Conservation (phyloP, 2,113 vertebrate genomes). For the Microtus montanus region DNA sequence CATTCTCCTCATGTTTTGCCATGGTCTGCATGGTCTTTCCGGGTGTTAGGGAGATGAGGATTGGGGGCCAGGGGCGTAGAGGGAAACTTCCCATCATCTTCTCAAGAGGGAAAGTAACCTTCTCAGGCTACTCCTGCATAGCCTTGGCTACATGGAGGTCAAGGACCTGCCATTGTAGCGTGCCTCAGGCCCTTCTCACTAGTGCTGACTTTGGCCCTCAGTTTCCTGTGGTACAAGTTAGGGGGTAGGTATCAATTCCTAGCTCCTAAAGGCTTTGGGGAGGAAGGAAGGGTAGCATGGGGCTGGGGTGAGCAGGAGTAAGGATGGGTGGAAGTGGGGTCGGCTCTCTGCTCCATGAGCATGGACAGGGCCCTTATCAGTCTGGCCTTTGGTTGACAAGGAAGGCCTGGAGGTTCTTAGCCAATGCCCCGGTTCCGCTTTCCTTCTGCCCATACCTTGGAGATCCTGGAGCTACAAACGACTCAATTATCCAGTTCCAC, state of each 20-base stretch:
- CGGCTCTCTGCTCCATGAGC: not conserved
- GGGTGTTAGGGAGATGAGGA: not conserved
- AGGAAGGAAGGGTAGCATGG: not conserved
- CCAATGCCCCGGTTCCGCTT: not conserved
- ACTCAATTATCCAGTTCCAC: not conserved
- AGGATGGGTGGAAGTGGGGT: not conserved
- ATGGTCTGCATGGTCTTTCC: not conserved
- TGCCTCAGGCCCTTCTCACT: not conserved
- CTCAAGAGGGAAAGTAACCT: not conserved
- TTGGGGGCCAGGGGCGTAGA: not conserved
- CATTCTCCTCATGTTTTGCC: not conserved
- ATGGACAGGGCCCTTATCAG: not conserved
- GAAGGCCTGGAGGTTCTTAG: not conserved
- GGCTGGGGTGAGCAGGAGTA: not conserved
- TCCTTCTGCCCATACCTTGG: not conserved
- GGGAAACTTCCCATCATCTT: too few species aligned
- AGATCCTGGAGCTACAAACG: not conserved
- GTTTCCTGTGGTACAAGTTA: not conserved
- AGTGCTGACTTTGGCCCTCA: not conserved
- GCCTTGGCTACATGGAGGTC: not conserved
- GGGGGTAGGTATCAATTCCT: not conserved
- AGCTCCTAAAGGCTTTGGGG: not conserved
- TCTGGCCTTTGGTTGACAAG: not conserved
- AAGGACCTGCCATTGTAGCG: not conserved
- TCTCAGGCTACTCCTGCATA: not conserved